A percentile compares a stretch with the other conserved stretches of the same genome.
These are phyloP conservation scores for Brachypalpus laphriformis DNA, from an alignment of 2,888 invertebrate species.

Conservation along the genomic window DNA sequence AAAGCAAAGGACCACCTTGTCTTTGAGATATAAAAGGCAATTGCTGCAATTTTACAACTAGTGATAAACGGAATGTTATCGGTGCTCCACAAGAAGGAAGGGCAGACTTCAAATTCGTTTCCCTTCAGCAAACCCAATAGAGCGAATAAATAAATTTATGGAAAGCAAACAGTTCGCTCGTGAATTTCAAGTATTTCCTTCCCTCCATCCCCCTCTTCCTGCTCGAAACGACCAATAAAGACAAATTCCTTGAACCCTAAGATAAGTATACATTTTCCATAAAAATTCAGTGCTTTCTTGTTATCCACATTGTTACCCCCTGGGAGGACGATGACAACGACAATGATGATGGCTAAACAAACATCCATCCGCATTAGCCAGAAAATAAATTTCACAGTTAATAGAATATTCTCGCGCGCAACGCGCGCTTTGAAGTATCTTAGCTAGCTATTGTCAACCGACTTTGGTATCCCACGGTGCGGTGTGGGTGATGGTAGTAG, in stretches of 20 bases:
- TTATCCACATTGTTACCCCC: conserved; percentile 21
- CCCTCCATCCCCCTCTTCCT: not conserved
- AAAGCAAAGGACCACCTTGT: not conserved
- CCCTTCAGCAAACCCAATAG: not conserved
- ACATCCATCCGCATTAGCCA: conserved; percentile 12
- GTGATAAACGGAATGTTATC: not conserved
- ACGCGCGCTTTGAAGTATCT: not conserved
- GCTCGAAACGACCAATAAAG: not conserved
- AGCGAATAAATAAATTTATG: conserved; percentile 10
- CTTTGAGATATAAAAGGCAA: not conserved
- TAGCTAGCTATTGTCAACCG: not conserved
- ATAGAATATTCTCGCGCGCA: conserved; percentile 16
- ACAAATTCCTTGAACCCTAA: conserved; percentile 1
- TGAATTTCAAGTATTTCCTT: not conserved
- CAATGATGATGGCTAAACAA: conserved; percentile 16
- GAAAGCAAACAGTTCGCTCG: conserved; percentile 6
- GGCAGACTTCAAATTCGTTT: not conserved
- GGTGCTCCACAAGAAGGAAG: not conserved
- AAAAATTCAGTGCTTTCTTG: conserved; percentile 24
- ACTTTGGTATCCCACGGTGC: not conserved
- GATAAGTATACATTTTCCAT: not conserved
- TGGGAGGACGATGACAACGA: no score
- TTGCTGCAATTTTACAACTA: not conserved
- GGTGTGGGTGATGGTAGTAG: not conserved
- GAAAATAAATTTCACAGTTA: conserved; percentile 11